Conservation (phyloP, 1,140 invertebrate genomes). For the Chrysopa pallens region DNA sequence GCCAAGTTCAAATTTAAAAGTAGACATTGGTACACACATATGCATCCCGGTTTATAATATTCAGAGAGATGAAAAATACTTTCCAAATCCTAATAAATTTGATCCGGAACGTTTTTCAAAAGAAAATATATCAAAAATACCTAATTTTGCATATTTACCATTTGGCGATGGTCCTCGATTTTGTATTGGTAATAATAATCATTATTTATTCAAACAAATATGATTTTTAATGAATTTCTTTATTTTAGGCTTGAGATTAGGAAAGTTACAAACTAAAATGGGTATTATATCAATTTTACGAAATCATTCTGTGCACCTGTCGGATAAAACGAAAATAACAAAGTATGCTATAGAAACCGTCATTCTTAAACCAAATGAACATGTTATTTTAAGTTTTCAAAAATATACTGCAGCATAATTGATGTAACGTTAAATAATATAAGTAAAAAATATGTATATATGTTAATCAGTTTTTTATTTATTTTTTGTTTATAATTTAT, state of each 20-base stretch:
- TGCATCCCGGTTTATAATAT: constrained; percentile 20
- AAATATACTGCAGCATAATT: no score
- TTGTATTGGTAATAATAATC: constrained; percentile 27
- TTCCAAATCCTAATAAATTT: constrained; percentile 38
- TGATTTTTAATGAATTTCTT: constrained; percentile 14
- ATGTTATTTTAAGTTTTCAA: no score
- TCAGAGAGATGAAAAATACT: constrained; percentile 29
- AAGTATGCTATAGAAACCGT: no score
- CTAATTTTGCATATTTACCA: constrained; percentile 27
- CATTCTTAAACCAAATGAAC: no score
- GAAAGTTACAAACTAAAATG: constrained; percentile 26
- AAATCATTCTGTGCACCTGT: no score
- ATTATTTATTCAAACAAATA: neutral
- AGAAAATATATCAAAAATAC: constrained; percentile 17
- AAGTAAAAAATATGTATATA: no score
- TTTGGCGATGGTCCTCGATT: constrained; percentile 39
- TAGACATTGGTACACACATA: constrained; percentile 10
- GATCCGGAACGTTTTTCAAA: constrained; percentile 43
- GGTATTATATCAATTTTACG: constrained; percentile 23
- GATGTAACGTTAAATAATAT: no score
- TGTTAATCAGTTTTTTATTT: no score
- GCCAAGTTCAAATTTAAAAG: no score
- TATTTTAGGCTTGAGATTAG: constrained; percentile 40
- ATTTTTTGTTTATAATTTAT: no score
- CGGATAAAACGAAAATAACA: no score